Conservation (phyloP, 2,888 invertebrate genomes). For the Elysia crispata region DNA sequence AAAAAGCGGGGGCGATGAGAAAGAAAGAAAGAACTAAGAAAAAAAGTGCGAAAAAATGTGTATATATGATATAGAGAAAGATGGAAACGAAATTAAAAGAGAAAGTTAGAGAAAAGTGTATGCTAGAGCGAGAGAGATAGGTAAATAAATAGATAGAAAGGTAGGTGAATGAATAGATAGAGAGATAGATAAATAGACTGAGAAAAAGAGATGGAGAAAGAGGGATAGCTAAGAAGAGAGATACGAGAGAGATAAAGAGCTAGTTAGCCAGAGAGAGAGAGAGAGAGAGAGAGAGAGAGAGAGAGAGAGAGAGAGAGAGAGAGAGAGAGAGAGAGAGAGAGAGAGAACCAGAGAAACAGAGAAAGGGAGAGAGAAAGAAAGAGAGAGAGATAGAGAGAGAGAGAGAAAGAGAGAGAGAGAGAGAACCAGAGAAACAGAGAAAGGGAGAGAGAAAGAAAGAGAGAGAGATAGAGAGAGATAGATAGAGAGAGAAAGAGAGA, state of each 20-base stretch:
- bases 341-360: no score
- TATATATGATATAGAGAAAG: no score
- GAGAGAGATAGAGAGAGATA: background rate
- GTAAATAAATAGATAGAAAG: no score
- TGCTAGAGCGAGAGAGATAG: background rate
- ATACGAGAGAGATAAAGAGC: background rate
- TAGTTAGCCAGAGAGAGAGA: no score
- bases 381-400: background rate
- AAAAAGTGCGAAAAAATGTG: no score
- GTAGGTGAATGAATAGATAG: no score
- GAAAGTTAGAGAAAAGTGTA: conserved; percentile 5
- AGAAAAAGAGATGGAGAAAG: background rate
- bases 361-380: background rate
- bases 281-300: background rate
- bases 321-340: background rate
- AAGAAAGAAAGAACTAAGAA: no score
- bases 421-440: no score
- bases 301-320: background rate
- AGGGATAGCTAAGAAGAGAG: background rate
- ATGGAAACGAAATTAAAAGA: conserved; percentile 29
- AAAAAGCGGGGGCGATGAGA: no score
- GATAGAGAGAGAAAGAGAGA: no score
- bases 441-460: background rate
- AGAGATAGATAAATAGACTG: no score
- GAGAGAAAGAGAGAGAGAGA: no score